These are phyloP conservation scores for Drosophila meridiana DNA, from an alignment of 2,888 invertebrate species.

Conservation along the genomic window DNA sequence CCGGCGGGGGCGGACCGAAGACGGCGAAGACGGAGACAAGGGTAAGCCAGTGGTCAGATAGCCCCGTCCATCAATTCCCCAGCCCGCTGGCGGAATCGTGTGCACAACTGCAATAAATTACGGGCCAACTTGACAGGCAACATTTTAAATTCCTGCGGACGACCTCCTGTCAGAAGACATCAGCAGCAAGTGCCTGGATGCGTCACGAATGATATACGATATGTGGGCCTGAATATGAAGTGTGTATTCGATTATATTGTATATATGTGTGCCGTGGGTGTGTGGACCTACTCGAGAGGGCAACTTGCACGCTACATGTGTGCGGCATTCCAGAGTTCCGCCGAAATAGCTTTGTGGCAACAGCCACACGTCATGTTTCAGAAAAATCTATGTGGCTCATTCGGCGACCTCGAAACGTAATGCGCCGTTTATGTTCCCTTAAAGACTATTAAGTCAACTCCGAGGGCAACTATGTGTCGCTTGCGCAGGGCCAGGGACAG, in stretches of 20 bases:
- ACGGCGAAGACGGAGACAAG: background rate
- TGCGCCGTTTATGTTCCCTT: constrained; percentile 63
- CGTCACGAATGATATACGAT: constrained; percentile 50
- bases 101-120: constrained; percentile 65
- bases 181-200: constrained; percentile 35
- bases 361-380: constrained; percentile 35
- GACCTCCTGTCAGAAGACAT: constrained; percentile 53
- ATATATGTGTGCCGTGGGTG: background rate
- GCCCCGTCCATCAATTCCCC: constrained; percentile 31
- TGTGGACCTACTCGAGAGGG: background rate
- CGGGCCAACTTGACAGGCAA: constrained; percentile 64
- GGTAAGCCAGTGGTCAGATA: constrained; percentile 49
- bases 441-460: constrained; percentile 70
- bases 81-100: constrained; percentile 25
- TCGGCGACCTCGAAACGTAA: constrained; percentile 73
- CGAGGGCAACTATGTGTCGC: constrained; percentile 25
- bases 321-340: constrained; percentile 21
- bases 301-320: constrained; percentile 13
- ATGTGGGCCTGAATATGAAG: constrained; percentile 6
- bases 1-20: background rate
- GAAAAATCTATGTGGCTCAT: constrained; percentile 27
- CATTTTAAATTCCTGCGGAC: constrained; percentile 66
- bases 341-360: constrained; percentile 29
- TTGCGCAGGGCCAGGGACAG: constrained; percentile 23
- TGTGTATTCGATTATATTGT: constrained; percentile 1